Evolutionary conservation across 2,113 vertebrate species (phyloP).

Genomic region (Struthidea cinerea): DNA sequence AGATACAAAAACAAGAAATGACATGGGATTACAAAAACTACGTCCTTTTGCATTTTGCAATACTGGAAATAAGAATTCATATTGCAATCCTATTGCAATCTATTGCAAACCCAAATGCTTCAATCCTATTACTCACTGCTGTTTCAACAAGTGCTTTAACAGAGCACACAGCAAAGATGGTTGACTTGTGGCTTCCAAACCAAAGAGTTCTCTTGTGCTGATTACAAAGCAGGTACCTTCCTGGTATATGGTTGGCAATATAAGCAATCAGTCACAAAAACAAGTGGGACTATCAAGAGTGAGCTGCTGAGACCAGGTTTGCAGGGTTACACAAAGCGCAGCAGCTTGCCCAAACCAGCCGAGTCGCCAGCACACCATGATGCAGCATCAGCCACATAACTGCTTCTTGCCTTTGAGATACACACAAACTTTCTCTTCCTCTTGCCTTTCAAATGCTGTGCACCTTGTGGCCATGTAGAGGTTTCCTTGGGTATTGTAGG

Average conservation of each 20-base stretch:
- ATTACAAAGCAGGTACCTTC: background rate
- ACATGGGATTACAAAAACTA: background rate
- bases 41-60: background rate
- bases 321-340: background rate
- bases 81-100: too few relatives aligned
- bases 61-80: background rate
- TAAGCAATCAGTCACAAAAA: background rate
- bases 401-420: background rate
- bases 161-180: background rate
- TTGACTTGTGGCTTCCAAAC: background rate
- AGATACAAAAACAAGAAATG: background rate
- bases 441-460: background rate
- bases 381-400: background rate
- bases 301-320: background rate
- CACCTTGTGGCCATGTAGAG: background rate
- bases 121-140: background rate
- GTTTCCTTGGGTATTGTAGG: accelerated
- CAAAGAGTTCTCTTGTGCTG: background rate
- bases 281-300: background rate
- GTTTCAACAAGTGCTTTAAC: background rate
- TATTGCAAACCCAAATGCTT: too few relatives aligned
- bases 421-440: background rate
- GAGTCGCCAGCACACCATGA: background rate
- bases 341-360: background rate
- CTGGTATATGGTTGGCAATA: background rate